Base-by-base conservation (phyloP, 1,140 invertebrate species). In the Patella vulgata region DNA sequence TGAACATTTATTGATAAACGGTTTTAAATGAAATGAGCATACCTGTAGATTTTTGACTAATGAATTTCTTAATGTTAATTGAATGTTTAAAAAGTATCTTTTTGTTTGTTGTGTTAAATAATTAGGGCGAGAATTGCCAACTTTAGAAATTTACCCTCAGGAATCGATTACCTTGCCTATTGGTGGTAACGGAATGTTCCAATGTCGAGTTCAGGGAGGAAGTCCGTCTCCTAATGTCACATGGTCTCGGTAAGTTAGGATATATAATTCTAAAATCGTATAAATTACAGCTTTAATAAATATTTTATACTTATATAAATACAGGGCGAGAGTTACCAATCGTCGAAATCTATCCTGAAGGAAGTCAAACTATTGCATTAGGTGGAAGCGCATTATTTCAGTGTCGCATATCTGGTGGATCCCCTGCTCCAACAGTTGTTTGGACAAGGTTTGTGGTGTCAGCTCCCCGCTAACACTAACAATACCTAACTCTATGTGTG, bases 121-220 rank as follows among this genome's bases (percentile, higher is more conserved):
- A n/a, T 62, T 74, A 96, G 94, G 89, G 68, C 89, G 93, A 44
- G 93, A 95, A 85, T 75, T 86, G 9, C 95, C 96, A 4, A 78
- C 84, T 42, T 82, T 97, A 54, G 89, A 92, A 74, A 86, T 98
- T 11, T 91, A 91, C 80, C 94, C 94, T 1, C 81, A 86, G 50
- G 83, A 86, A 11, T 83, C 86, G 9, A 89, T 91, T 78, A 87
- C 85, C 0, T 86, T 92, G 0, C 77, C 81, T 0, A 64, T 74
- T 53, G 93, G 93, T 43, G 87, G 87, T 6, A 90, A 89, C 57
- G 89, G 87, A 3, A 85, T 91, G 47, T 87, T 97, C 33, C 92
- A 93, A 68, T 98, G 96, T 79, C 84, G 90, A 44, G 87, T 91
- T 0, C 87, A 83, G 2, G 88, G 85, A 19, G 95, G 95, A 8